Evolutionary conservation across 1,140 invertebrate species (phyloP), one percentile per base, ranked within the genome.

Genomic region (Trypoxylus dichotomus): DNA sequence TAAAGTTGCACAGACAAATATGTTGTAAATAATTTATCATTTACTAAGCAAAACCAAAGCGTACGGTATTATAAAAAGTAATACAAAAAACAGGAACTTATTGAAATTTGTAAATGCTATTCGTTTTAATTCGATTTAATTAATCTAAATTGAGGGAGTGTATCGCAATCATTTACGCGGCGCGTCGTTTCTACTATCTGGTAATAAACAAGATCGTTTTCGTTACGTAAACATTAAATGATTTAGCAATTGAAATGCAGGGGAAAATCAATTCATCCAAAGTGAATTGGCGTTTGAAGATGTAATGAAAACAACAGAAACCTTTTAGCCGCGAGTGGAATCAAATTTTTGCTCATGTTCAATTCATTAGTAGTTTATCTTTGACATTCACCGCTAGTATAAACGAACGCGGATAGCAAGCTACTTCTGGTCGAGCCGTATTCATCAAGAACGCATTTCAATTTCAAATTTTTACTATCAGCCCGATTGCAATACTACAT

Each of bases 331-430:
- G 58, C 63, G 79, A 83, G 83, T 82, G 81, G 79, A 82, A 82
- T 80, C 78, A 82, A 80, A 83, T 80, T 80, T 81, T 80, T 71
- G 73, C 82, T 84, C 83, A 84, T 84, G 83, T 84, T 84, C 83
- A 82, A 83, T 84, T 84, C 83, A 84, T 84, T 84, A 84, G 80
- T 58, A 73, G 74, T 77, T 79, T 79, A 79, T 79, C 79, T 78
- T 63, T 63, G 74, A 76, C 60, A 76, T 47, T 75, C 32, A 42
- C 54, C 54, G 58, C 72, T 24, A 24, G 60, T 24, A 68, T 68
- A 68, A 68, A 68, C 60, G 60, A 68, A 29, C 21, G 60, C 60
- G 60, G 24, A 68, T 29, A 29, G 24, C 21, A 68, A 68, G 21
- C 19, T 68, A 24, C 60, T 68, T 15, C 72, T 37, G 5, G 13